phyloP scores from a whole-genome alignment of 2,888 invertebrate genomes.

The Agonopterix arenella region DNA sequence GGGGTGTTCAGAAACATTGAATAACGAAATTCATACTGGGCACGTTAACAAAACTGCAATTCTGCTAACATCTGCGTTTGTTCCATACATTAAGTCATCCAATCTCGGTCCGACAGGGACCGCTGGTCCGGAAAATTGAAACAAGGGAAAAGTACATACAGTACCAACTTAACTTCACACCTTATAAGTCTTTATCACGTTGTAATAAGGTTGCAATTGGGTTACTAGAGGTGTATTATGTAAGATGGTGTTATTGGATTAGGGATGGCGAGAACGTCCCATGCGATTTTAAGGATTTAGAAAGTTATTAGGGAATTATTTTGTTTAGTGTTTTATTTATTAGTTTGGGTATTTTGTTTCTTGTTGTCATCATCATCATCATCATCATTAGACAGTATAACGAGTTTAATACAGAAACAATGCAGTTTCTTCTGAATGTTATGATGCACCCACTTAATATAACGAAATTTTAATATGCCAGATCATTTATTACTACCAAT shows the following conservation, averaged over 20 bases:
- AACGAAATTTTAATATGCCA: too few relatives aligned
- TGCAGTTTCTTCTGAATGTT: too few relatives aligned
- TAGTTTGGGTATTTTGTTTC: background rate
- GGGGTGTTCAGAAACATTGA: too few relatives aligned
- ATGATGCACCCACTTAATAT: too few relatives aligned
- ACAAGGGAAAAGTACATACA: constrained; percentile 26
- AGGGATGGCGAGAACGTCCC: constrained; percentile 31
- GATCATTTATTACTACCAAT: too few relatives aligned
- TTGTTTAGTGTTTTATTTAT: constrained; percentile 14
- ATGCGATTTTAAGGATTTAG: constrained; percentile 54
- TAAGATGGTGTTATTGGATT: background rate
- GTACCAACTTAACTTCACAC: constrained; percentile 8
- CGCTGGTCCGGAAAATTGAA: constrained; percentile 70
- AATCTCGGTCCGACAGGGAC: constrained; percentile 50
- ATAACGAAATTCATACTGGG: constrained; percentile 6
- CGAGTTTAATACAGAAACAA: too few relatives aligned
- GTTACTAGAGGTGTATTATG: constrained; percentile 6
- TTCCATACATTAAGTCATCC: constrained; percentile 10
- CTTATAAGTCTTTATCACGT: constrained; percentile 6
- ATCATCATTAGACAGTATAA: too few relatives aligned
- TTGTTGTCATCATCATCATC: too few relatives aligned
- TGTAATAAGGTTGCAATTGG: constrained; percentile 11
- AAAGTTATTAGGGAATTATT: constrained; percentile 49
- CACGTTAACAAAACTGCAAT: constrained; percentile 26
- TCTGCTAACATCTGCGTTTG: constrained; percentile 43